Evolutionary conservation across 2,113 vertebrate genomes (phyloP).

Genomic region (Oplegnathus fasciatus): DNA sequence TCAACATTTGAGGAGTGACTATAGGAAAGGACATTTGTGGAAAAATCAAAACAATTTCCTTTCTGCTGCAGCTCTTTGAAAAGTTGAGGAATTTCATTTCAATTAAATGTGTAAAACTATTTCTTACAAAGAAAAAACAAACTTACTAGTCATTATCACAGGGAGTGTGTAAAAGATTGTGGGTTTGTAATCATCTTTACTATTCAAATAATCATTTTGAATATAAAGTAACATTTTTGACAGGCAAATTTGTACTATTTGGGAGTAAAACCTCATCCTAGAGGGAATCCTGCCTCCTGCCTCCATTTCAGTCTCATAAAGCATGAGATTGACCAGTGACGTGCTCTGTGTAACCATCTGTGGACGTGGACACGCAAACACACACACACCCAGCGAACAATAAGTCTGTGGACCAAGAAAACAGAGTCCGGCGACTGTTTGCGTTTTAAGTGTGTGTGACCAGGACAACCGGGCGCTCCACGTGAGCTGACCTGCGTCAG

Average conservation of each 20-base stretch:
- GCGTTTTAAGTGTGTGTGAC: constrained; percentile 51
- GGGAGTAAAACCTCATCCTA: neutral
- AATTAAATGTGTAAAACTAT: neutral
- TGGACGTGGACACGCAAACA: constrained; percentile 52
- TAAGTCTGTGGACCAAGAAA: constrained; percentile 61
- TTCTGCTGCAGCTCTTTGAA: constrained; percentile 3
- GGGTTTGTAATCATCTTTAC: neutral
- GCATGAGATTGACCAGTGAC: neutral
- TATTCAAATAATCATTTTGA: neutral
- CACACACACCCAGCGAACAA: constrained; percentile 66
- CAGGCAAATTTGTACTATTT: neutral
- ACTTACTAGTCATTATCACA: neutral
- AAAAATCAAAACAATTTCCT: constrained; percentile 24
- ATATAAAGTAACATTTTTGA: neutral
- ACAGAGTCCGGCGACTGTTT: constrained; percentile 54
- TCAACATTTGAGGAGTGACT: no score
- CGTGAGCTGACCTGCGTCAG: constrained; percentile 65
- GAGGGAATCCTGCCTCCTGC: neutral
- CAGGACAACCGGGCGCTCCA: constrained; percentile 54
- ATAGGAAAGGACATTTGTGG: neutral
- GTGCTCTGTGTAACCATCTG: constrained; percentile 68
- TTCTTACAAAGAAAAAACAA: neutral
- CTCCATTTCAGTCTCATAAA: constrained; percentile 28
- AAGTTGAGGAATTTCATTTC: neutral
- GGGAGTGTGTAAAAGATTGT: neutral